Percentiles rank a stretch among this genome's conserved stretches.
These are phyloP conservation scores for Elephantulus edwardii DNA, from an alignment of 2,113 vertebrate genomes.

Conservation along the genomic window DNA sequence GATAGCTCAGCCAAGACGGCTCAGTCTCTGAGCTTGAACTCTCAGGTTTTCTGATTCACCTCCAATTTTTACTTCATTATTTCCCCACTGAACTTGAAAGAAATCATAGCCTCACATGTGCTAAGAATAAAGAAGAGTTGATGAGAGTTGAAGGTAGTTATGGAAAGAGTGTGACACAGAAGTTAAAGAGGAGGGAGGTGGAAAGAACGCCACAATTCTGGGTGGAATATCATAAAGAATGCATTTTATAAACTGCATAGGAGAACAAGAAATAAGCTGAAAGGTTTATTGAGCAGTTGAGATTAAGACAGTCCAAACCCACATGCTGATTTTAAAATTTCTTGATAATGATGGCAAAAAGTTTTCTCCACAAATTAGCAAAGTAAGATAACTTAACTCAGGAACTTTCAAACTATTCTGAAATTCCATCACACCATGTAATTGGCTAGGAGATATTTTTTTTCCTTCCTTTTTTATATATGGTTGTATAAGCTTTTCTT, in stretches of 20 bases:
- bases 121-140: not conserved
- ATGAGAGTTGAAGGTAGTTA: not conserved
- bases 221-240: not conserved
- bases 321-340: not conserved
- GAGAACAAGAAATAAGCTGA: not conserved
- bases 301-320: not conserved
- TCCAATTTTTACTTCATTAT: not conserved
- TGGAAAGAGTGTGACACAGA: not conserved
- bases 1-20: not conserved
- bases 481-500: not conserved
- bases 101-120: not conserved
- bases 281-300: not conserved
- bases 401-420: not conserved
- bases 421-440: not conserved
- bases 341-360: not conserved
- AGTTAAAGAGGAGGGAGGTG: not conserved
- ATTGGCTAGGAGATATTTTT: not conserved
- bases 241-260: not conserved
- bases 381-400: not conserved
- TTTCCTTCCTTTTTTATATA: not conserved
- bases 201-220: not conserved
- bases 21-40: not conserved
- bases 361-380: not conserved
- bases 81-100: not conserved
- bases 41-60: not conserved